phyloP scores from a whole-genome alignment of 2,797 vertebrate species.

The Molossus molossus region DNA sequence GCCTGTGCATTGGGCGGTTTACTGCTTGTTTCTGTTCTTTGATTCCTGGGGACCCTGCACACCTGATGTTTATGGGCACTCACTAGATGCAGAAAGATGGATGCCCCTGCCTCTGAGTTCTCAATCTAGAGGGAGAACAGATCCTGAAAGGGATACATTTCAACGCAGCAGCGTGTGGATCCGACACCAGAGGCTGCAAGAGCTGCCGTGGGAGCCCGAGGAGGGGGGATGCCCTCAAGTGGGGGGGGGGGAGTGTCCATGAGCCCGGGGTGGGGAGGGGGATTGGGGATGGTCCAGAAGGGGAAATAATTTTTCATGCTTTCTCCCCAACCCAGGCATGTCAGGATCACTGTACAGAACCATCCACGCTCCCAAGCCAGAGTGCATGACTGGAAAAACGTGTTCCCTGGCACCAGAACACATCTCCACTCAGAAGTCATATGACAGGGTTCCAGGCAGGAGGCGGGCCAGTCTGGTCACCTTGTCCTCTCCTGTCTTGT shows the following conservation, averaged over 20 bases:
- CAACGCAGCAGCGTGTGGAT: fast-evolving
- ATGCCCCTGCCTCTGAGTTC: neutral
- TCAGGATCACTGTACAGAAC: neutral
- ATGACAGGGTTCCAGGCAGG: neutral
- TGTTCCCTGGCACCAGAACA: conserved; percentile 49
- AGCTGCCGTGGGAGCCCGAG: neutral
- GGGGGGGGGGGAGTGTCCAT: neutral
- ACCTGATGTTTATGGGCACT: neutral
- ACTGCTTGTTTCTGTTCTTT: neutral
- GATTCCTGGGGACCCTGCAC: neutral
- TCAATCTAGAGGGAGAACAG: neutral
- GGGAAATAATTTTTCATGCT: neutral
- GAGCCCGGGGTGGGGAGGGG: too few species aligned
- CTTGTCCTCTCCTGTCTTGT: neutral
- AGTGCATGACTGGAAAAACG: conserved; percentile 59
- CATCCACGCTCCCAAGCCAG: neutral
- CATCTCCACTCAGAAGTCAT: conserved; percentile 33
- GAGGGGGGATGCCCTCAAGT: neutral
- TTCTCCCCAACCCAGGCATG: neutral
- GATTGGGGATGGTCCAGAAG: fast-evolving
- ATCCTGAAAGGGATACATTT: neutral
- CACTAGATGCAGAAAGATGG: neutral
- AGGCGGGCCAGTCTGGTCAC: neutral
- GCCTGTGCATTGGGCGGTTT: too few species aligned
- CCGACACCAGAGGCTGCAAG: neutral